These are phyloP conservation scores for Tetragonula clypearis DNA, from an alignment of 1,140 invertebrate genomes.

Conservation along the genomic window DNA sequence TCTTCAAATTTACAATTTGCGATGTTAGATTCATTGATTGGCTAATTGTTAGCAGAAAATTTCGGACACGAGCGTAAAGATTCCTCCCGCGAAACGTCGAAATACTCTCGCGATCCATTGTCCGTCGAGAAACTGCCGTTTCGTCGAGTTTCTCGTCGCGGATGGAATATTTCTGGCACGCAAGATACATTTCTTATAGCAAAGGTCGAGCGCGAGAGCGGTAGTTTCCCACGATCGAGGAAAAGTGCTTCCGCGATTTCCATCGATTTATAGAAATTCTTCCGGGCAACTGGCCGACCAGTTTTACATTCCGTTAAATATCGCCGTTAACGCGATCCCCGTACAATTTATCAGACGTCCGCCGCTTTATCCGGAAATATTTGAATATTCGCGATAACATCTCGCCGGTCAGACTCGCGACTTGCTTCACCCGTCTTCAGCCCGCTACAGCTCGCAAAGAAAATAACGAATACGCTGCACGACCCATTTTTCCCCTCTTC, in stretches of 20 bases:
- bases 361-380: conserved; percentile 21
- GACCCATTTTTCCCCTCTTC: conserved; percentile 34
- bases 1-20: too few species aligned
- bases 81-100: background rate
- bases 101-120: background rate
- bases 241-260: background rate
- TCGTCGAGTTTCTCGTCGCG: background rate
- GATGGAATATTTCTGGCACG: background rate
- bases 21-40: too few species aligned
- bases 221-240: background rate
- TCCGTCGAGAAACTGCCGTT: background rate
- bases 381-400: conserved; percentile 31
- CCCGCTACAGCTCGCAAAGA: conserved; percentile 32
- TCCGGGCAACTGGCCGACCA: background rate
- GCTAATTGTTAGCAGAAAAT: background rate
- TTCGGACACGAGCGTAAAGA: background rate
- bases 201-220: background rate
- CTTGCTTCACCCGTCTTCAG: conserved; percentile 25
- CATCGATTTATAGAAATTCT: background rate
- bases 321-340: background rate
- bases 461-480: conserved; percentile 53
- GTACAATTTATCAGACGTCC: conserved; percentile 17
- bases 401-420: conserved; percentile 3
- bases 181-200: background rate
- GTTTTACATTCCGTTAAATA: background rate